phyloP scores from a whole-genome alignment of 1,140 invertebrate genomes.

The Hyles vespertilio region DNA sequence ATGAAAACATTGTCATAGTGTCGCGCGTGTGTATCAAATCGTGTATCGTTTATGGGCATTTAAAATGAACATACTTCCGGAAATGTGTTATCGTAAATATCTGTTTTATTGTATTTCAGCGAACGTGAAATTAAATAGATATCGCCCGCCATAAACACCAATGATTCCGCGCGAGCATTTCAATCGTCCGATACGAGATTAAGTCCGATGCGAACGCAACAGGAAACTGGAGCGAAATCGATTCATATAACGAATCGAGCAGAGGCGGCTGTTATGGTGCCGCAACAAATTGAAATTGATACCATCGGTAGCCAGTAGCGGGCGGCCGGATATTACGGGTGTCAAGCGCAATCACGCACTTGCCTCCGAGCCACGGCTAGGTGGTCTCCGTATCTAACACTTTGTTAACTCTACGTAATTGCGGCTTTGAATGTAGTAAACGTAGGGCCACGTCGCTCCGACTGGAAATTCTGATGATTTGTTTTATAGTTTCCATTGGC shows the following conservation, averaged over 20 bases:
- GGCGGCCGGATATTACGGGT: slow-evolving; percentile 67
- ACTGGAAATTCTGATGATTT: too few relatives aligned
- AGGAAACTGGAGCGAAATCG: slow-evolving; percentile 69
- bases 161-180: slow-evolving; percentile 39
- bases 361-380: slow-evolving; percentile 15
- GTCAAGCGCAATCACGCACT: slow-evolving; percentile 66
- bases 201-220: slow-evolving; percentile 56
- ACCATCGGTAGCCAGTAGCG: slow-evolving; percentile 60
- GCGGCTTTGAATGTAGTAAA: slow-evolving; percentile 1
- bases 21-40: too few relatives aligned
- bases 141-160: slow-evolving; percentile 30
- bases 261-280: slow-evolving; percentile 55
- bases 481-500: too few relatives aligned
- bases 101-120: slow-evolving; percentile 18
- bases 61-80: too few relatives aligned
- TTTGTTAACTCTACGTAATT: slow-evolving; percentile 24
- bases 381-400: slow-evolving; percentile 30
- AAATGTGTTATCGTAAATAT: slow-evolving; percentile 9
- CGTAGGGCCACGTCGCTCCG: too few relatives aligned
- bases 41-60: too few relatives aligned
- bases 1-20: too few relatives aligned
- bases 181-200: slow-evolving; percentile 55
- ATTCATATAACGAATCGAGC: slow-evolving; percentile 58
- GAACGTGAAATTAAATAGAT: slow-evolving; percentile 42
- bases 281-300: slow-evolving; percentile 74